Evolutionary conservation across 64 coral and sea anemone species (phyloP).

Genomic region (Pocillopora damicornis): DNA sequence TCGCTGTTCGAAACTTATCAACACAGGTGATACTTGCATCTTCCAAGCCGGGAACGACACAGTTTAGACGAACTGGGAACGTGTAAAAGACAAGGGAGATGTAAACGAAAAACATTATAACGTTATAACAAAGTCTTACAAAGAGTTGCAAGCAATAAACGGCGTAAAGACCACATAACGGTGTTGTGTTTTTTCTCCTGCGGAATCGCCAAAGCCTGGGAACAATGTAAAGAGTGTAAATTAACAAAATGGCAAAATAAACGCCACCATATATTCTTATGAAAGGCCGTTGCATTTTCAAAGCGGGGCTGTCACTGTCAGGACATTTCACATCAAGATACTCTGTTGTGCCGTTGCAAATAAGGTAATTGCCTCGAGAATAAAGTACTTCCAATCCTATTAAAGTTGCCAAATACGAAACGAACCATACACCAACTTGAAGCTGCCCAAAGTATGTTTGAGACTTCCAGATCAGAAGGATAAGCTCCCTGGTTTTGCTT

Average conservation of each 20-base stretch:
- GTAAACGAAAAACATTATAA: conserved; percentile 3
- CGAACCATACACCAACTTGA: not conserved
- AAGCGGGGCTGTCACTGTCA: not conserved
- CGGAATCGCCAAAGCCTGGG: not conserved
- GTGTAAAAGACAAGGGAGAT: not conserved
- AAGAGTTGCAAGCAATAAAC: conserved; percentile 4
- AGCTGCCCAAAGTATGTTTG: conserved; percentile 13
- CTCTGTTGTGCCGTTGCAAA: not conserved
- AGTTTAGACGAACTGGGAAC: not conserved
- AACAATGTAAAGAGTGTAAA: conserved; percentile 4
- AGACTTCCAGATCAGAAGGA: not conserved
- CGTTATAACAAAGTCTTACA: not conserved
- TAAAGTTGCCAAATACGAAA: not conserved
- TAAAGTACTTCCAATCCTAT: conserved; percentile 14
- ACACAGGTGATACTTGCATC: not conserved
- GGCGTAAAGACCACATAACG: not conserved
- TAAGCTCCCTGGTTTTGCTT: not conserved
- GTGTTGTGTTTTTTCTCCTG: not conserved
- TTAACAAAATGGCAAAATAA: not conserved
- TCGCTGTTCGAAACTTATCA: not conserved
- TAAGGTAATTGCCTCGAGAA: not conserved
- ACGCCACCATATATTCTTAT: not conserved
- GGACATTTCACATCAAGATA: not conserved
- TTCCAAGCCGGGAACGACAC: not conserved
- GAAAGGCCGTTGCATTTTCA: not conserved